Conservation (phyloP, 2,888 invertebrate species). For the Ophion ellenae region DNA sequence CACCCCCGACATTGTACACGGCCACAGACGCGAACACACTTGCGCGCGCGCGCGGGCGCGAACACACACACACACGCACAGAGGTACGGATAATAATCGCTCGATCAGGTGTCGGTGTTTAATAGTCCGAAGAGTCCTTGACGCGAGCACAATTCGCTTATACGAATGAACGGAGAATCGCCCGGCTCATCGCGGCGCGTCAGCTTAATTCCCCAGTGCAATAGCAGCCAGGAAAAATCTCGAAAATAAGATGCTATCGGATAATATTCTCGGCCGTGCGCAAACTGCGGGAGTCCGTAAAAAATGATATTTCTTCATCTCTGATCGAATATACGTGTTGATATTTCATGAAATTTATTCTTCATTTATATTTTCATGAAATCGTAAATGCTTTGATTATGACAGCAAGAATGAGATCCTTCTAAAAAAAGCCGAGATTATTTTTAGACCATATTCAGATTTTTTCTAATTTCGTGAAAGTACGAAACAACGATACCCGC, state of each 20-base stretch:
- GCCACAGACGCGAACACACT: not conserved
- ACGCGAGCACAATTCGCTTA: not conserved
- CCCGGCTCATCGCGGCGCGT: not conserved
- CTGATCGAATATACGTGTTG: too few relatives aligned
- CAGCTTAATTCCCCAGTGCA: not conserved
- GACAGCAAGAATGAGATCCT: too few relatives aligned
- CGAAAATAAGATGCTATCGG: not conserved
- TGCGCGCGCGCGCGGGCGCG: not conserved
- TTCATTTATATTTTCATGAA: too few relatives aligned
- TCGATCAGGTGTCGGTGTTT: not conserved
- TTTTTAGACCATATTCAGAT: too few relatives aligned
- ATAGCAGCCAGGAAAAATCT: not conserved
- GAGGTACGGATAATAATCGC: not conserved
- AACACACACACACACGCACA: not conserved
- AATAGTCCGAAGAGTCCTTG: not conserved
- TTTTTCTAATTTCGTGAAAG: too few relatives aligned
- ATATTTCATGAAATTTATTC: too few relatives aligned
- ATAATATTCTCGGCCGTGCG: not conserved
- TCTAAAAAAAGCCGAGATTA: too few relatives aligned
- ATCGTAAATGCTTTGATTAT: too few relatives aligned
- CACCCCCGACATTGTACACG: constrained; percentile 1
- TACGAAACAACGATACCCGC: too few relatives aligned
- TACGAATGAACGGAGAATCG: not conserved
- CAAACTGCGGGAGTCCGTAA: not conserved
- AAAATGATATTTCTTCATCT: not conserved